Evolutionary conservation across 2,888 invertebrate genomes (phyloP).

Genomic region (Bombyx huttoni): DNA sequence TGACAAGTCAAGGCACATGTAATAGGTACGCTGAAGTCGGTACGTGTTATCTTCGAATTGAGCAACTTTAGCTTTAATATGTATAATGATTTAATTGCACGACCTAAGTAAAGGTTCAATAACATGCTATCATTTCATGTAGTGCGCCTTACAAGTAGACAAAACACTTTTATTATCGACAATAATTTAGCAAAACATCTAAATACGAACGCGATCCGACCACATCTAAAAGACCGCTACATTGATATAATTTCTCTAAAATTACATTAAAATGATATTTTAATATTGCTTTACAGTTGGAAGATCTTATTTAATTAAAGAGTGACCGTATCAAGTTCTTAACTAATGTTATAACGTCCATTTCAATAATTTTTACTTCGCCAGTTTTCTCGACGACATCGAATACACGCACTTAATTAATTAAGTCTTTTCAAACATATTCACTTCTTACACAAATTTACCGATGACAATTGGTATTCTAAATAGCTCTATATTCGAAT

Average conservation of each 20-base stretch:
- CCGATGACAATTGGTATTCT: too few species aligned
- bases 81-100: background rate
- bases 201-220: slow-evolving; percentile 11
- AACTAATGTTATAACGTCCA: background rate
- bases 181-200: slow-evolving; percentile 10
- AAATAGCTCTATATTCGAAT: too few species aligned
- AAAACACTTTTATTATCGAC: slow-evolving; percentile 12
- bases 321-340: background rate
- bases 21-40: background rate
- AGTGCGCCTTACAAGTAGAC: slow-evolving; percentile 6
- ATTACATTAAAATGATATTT: slow-evolving; percentile 39
- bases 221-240: slow-evolving; percentile 19
- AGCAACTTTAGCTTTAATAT: slow-evolving; percentile 12
- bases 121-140: slow-evolving; percentile 1
- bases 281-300: slow-evolving; percentile 55
- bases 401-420: too few species aligned
- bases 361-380: background rate
- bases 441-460: too few species aligned
- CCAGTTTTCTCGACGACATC: background rate
- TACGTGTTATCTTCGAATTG: slow-evolving; percentile 8
- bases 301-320: slow-evolving; percentile 25
- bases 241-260: slow-evolving; percentile 20
- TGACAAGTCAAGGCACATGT: slow-evolving; percentile 3
- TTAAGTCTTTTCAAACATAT: too few species aligned
- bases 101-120: background rate